These are phyloP conservation scores for Nothobranchius furzeri DNA, from an alignment of 2,113 vertebrate genomes.

Conservation along the genomic window DNA sequence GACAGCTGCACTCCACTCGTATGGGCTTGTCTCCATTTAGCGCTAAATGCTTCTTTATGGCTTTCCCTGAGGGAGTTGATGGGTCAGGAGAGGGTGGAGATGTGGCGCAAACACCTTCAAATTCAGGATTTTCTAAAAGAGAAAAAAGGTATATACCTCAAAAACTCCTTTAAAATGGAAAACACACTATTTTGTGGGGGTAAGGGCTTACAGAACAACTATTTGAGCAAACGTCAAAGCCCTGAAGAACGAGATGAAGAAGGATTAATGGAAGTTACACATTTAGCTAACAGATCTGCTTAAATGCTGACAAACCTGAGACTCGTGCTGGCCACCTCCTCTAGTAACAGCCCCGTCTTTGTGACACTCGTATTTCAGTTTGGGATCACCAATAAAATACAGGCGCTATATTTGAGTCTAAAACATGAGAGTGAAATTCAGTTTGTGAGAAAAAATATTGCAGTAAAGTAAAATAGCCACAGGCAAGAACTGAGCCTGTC, in stretches of 20 bases:
- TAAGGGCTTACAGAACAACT: too few species aligned
- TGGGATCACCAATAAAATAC: slow-evolving; percentile 50
- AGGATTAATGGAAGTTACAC: not conserved
- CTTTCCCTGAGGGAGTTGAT: slow-evolving; percentile 46
- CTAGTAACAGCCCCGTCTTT: slow-evolving; percentile 12
- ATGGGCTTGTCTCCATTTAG: slow-evolving; percentile 54
- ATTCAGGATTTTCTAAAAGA: not conserved
- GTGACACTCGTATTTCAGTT: slow-evolving; percentile 51
- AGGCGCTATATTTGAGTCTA: slow-evolving; percentile 38
- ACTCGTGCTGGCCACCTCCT: not conserved
- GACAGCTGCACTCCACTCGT: slow-evolving; percentile 64
- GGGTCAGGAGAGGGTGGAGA: slow-evolving; percentile 35
- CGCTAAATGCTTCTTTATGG: slow-evolving; percentile 55
- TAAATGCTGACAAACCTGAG: not conserved
- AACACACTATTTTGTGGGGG: not conserved
- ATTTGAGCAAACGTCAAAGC: not conserved
- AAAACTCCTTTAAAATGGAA: slow-evolving; percentile 1
- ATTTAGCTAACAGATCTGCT: not conserved
- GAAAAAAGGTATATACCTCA: not conserved
- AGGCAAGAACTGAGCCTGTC: slow-evolving; percentile 59
- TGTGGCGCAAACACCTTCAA: slow-evolving; percentile 34
- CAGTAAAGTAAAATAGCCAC: slow-evolving; percentile 20
- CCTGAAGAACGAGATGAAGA: not conserved
- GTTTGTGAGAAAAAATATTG: slow-evolving; percentile 55
- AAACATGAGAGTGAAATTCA: slow-evolving; percentile 56